Evolutionary conservation across 2,113 vertebrate genomes (phyloP), one percentile per base, ranked within the genome.

Genomic region (Psephotus haematonotus): DNA sequence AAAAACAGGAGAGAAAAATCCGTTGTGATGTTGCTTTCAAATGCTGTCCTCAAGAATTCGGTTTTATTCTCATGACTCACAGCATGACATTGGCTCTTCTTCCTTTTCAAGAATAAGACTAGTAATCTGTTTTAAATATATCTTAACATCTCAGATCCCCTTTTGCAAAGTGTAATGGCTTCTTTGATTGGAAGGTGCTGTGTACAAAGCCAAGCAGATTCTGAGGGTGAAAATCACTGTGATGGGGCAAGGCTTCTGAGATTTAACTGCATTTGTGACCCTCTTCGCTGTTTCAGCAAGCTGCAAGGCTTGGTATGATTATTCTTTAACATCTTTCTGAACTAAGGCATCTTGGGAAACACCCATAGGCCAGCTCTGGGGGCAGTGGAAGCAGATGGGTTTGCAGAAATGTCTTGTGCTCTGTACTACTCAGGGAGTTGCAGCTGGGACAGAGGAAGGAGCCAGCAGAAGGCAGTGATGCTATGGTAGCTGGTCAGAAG

Each of bases 211-310:
- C 65, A 75, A 41, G 89, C 7, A 11, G 62, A 8, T 28, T 17
- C 55, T 33, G 80, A 64, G 62, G 18, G 10, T 46, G 53, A 16
- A 46, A 90, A 77, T 52, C 59, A 24, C 78, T 7, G 62, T 0
- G 1, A 5, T 6, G 69, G 69, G 55, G 55, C 0, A 6, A 75
- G 53, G 41, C n/a, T 82, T 65, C 15, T 13, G 13, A 52, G 31
- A 80, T n/a, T 37, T 35, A 37, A 23, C 23, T 1, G 70, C 50
- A 22, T 17, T 37, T 11, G 7, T 1, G 20, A 13, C 64, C 46
- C 60, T 53, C 27, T 31, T 39, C 7, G 9, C 33, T 0, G 0
- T 41, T 7, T 3, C 2, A 0, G 12, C 5, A 2, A 0, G 1
- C 52, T 12, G 70, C 49, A n/a, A 18, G 43, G 28, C 20, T 82